Evolutionary conservation across 2,888 invertebrate genomes (phyloP).

Genomic region (Plutella xylostella): DNA sequence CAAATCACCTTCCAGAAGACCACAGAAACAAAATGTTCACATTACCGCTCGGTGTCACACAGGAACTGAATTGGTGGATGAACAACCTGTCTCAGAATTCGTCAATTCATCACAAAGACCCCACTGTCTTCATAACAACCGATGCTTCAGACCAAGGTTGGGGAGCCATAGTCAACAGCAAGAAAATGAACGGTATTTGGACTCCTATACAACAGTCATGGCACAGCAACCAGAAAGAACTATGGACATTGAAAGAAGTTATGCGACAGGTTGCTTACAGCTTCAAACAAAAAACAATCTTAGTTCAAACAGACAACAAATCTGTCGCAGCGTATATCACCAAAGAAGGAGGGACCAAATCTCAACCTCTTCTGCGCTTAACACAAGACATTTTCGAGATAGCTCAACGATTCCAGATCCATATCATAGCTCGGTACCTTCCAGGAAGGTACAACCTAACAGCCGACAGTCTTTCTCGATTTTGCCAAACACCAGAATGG

Average conservation of each 20-base stretch:
- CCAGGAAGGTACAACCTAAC: constrained; percentile 4
- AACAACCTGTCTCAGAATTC: neutral
- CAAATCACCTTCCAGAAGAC: neutral
- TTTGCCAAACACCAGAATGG: neutral
- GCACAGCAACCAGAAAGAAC: too few species aligned
- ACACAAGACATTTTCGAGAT: neutral
- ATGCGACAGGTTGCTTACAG: too few species aligned
- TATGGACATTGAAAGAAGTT: too few species aligned
- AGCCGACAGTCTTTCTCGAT: constrained; percentile 6
- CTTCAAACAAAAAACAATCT: neutral
- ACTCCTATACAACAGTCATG: too few species aligned
- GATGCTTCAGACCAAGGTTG: neutral
- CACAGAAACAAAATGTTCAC: neutral
- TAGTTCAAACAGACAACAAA: constrained; percentile 12
- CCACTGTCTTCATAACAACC: neutral
- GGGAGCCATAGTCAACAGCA: neutral
- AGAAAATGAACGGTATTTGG: neutral
- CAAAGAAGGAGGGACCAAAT: constrained; percentile 5
- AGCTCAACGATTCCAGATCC: neutral
- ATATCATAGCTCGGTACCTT: neutral
- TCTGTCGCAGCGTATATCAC: constrained; percentile 6
- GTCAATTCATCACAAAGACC: neutral
- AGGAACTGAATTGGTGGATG: neutral
- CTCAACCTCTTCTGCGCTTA: neutral
- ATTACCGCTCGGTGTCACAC: neutral